Base-by-base conservation (phyloP, 1,140 invertebrate species). In the Drosophila bipectinata region DNA sequence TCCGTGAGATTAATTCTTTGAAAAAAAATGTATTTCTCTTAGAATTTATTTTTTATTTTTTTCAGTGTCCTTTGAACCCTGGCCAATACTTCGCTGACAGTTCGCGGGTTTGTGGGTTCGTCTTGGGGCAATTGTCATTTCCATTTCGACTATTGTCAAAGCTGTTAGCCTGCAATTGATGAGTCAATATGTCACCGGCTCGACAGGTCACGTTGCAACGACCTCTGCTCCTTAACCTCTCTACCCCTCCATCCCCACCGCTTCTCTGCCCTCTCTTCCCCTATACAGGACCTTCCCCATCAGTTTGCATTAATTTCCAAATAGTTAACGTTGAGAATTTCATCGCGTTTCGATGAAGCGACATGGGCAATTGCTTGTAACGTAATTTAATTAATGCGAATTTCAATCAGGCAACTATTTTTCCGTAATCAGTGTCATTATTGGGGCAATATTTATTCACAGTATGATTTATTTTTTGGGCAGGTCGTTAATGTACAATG, bases 151-250 rank as follows among this genome's bases (percentile, higher is more conserved):
- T 58, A 47, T 83, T 83, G 60, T 45, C 62, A 67, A 51, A 45
- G 75, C 76, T 68, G 61, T 68, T 75, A 49, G 77, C 51, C 82
- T 68, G 47, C 77, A 82, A 85, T 82, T 79, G 82, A 85, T 85
- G 82, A 79, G 78, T 85, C 82, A 85, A 87, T 85, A 85, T 82
- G 82, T 85, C 82, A 85, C 52, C 61, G 52, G 58, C 55, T 79
- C 57, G 83, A 87, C 82, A 75, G 69, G 78, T 85, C 82, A 85
- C 81, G 81, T 85, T 85, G 60, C 57, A 21, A 9, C 39, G 41
- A 34, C 56, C 51, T 18, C 44, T 21, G 44, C 15, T 47, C 41
- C n/a, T 14, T 41, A 15, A 41, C 76, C 45, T 14, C 21, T 21
- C 21, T 3, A 21, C 15, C 6, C 5, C 32, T 18, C 54, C 59